Evolutionary conservation across 30 jellyfish, hydroid and myxozoan genomes (phyloP).

Genomic region (Mastigias papua): DNA sequence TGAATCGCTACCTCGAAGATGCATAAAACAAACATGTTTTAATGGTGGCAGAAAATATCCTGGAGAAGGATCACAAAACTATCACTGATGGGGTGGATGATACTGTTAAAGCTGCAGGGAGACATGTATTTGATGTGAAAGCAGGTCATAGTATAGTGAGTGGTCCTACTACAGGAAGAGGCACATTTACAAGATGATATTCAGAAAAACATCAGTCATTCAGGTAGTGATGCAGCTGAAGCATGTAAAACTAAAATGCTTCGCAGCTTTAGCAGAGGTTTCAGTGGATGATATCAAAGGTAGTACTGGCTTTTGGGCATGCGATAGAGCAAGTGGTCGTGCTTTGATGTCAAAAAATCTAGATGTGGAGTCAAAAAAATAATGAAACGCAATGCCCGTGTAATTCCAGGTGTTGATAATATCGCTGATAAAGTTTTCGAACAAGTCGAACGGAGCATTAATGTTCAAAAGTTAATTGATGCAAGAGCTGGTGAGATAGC

Average conservation of each 20-base stretch:
- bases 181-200: background rate
- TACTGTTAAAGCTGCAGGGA: background rate
- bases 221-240: background rate
- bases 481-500: background rate
- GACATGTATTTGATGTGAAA: background rate
- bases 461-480: background rate
- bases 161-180: background rate
- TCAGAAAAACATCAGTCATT: background rate
- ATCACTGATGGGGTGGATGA: too few relatives aligned
- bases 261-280: background rate
- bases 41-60: too few relatives aligned
- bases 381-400: background rate
- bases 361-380: background rate
- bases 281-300: background rate
- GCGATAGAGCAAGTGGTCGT: background rate
- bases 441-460: background rate
- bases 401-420: background rate
- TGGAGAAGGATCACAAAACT: too few relatives aligned
- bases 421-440: background rate
- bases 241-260: background rate
- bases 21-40: too few relatives aligned
- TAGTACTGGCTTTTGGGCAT: background rate
- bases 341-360: background rate
- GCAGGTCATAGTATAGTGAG: background rate
- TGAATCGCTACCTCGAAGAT: too few relatives aligned